A percentile compares a stretch with the other conserved stretches of the same genome.
Evolutionary conservation across 2,113 vertebrate genomes (phyloP).

Genomic region (Oryctolagus cuniculus): DNA sequence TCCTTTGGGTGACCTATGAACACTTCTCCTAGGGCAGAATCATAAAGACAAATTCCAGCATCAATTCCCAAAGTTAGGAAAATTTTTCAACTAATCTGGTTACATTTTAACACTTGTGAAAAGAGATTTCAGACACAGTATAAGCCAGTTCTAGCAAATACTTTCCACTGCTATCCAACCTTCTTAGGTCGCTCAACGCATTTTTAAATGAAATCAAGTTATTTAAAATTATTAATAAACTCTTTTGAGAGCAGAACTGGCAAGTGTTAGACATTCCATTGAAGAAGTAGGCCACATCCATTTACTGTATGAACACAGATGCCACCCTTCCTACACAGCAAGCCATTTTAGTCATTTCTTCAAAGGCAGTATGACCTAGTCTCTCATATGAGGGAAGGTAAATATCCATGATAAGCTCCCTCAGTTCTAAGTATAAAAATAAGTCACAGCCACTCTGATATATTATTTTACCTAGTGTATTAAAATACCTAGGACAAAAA

Average conservation of each 20-base stretch:
- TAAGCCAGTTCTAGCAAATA: constrained; percentile 7
- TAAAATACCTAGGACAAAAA: neutral
- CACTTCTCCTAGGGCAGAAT: neutral
- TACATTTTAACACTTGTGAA: constrained; percentile 24
- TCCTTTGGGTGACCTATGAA: neutral
- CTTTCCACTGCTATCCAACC: neutral
- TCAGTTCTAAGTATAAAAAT: constrained; percentile 35
- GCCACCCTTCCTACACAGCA: constrained; percentile 11
- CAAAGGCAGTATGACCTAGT: neutral
- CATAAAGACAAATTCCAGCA: constrained; percentile 37
- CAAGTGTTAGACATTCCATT: constrained; percentile 9
- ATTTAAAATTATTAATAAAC: constrained; percentile 62
- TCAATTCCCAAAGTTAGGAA: constrained; percentile 29
- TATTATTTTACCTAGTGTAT: neutral
- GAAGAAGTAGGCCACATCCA: constrained; percentile 40
- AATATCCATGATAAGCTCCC: neutral
- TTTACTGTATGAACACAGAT: constrained; percentile 31
- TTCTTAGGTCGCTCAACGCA: neutral
- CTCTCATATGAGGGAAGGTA: neutral
- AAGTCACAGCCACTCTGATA: neutral
- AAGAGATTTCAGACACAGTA: neutral
- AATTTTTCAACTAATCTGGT: constrained; percentile 22
- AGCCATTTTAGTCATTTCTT: constrained; percentile 3
- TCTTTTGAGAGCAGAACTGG: constrained; percentile 32
- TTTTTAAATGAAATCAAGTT: constrained; percentile 36